phyloP scores from a whole-genome alignment of 2,888 invertebrate genomes.

The Melitaea athalia region DNA sequence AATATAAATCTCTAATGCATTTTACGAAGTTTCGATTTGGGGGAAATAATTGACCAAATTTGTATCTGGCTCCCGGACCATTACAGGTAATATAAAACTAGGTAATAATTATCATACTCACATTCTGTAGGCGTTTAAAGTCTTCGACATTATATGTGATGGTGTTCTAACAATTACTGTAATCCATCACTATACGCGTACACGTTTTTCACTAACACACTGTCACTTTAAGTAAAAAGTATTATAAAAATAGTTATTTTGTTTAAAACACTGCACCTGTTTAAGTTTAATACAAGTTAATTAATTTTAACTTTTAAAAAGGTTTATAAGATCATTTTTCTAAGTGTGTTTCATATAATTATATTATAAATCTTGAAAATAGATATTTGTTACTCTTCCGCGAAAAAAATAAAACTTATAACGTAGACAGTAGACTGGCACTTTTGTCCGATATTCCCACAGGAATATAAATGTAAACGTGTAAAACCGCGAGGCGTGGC shows the following conservation, averaged over 20 bases:
- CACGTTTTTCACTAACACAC: slow-evolving; percentile 51
- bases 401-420: no score
- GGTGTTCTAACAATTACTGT: slow-evolving; percentile 50
- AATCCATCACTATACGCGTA: slow-evolving; percentile 66
- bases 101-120: slow-evolving; percentile 79
- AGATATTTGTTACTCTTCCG: no score
- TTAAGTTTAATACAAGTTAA: slow-evolving; percentile 12
- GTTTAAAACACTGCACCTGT: slow-evolving; percentile 29
- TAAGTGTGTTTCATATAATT: no score
- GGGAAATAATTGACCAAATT: no score
- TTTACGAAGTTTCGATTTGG: no score
- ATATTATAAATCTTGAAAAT: no score
- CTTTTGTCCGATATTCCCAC: no score
- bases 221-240: slow-evolving; percentile 44
- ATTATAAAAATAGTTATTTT: slow-evolving; percentile 41
- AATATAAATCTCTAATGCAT: no score
- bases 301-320: neutral
- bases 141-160: slow-evolving; percentile 88
- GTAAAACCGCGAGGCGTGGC: no score
- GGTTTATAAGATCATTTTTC: neutral
- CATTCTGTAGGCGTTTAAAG: slow-evolving; percentile 95
- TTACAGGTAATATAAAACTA: neutral
- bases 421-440: no score
- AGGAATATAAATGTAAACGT: no score
- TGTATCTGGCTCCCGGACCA: no score